A percentile compares a stretch with the other conserved stretches of the same genome.
Conservation (phyloP, 2,888 invertebrate genomes). For the Meloe dianella region DNA sequence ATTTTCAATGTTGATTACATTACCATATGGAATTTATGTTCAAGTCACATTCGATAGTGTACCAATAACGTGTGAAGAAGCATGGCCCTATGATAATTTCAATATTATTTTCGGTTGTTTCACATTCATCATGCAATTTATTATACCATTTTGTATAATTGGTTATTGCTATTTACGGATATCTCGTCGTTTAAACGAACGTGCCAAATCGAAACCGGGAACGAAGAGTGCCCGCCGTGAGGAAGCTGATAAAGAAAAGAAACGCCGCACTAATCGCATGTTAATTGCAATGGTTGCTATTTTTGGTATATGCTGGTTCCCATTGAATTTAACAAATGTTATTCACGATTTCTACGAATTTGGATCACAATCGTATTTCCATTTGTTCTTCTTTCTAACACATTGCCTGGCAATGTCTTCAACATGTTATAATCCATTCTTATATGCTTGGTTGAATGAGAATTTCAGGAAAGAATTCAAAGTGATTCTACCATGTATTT, state of each 20-base stretch:
- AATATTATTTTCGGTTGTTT: conserved; percentile 83
- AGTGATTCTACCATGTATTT: conserved; percentile 72
- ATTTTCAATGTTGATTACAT: conserved; percentile 83
- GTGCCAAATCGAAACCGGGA: conserved; percentile 85
- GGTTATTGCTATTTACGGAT: conserved; percentile 94
- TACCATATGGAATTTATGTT: conserved; percentile 91
- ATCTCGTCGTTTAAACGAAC: conserved; percentile 82
- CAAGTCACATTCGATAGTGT: conserved; percentile 60
- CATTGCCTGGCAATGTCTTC: conserved; percentile 93
- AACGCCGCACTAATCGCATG: conserved; percentile 94
- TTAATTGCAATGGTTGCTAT: conserved; percentile 96
- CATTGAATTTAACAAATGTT: conserved; percentile 88
- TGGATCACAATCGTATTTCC: conserved; percentile 80
- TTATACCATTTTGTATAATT: conserved; percentile 92
- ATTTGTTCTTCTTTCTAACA: conserved; percentile 84
- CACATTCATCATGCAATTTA: conserved; percentile 90
- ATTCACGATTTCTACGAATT: conserved; percentile 78
- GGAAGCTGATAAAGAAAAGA: conserved; percentile 87
- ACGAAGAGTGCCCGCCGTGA: conserved; percentile 83
- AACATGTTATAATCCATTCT: conserved; percentile 91
- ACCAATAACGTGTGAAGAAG: conserved; percentile 74
- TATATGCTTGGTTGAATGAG: conserved; percentile 96
- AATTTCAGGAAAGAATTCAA: conserved; percentile 91
- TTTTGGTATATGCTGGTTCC: conserved; percentile 95
- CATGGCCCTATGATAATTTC: conserved; percentile 86